Evolutionary conservation across 2,797 vertebrate genomes (phyloP), one percentile per base, ranked within the genome.

Genomic region (Sebastes trivittatus): DNA sequence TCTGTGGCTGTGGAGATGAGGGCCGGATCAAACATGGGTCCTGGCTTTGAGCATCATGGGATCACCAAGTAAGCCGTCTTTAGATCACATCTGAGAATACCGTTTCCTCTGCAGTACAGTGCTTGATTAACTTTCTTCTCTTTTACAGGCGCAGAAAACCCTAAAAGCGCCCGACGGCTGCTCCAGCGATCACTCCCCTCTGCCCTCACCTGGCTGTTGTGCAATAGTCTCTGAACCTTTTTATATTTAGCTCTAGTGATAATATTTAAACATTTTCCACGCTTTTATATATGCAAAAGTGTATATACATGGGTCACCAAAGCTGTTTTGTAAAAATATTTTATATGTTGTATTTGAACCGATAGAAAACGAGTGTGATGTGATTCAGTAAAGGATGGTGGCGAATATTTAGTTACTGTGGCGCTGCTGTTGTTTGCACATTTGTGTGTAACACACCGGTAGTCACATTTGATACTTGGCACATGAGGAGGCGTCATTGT

Each of bases 1-100:
- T 96, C 98, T 0, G 93, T 98, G 81, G 97, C 97, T 6, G 27
- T 99, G 89, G 98, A 97, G 93, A 99, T 98, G 98, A 97, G 91
- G 85, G 96, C 97, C 2, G 98, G 98, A n/a, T 98, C 98, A 18
- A 96, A 95, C 14, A 90, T 98, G 79, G 98, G 97, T 36, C 97
- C 98, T 10, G 96, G 97, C 5, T 96, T 94, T 34, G 95, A 98
- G 89, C 98, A 99, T 89, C 97, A 98, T 0, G 97, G 94, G 66
- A 94, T 96, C 81, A 95, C 95, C 32, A 99, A 99, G 98, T 99
- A 95, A 94, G 97, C 73, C 2, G 1, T 27, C 4, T 23, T 23
- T 11, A 11, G 4, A 78, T 49, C 0, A 61, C 9, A 42, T 54
- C 18, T 56, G 42, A 72, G 34, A 32, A 70, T 5, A 29, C 8